phyloP scores from a whole-genome alignment of 2,113 vertebrate species.

The Xenotilapia leptura region DNA sequence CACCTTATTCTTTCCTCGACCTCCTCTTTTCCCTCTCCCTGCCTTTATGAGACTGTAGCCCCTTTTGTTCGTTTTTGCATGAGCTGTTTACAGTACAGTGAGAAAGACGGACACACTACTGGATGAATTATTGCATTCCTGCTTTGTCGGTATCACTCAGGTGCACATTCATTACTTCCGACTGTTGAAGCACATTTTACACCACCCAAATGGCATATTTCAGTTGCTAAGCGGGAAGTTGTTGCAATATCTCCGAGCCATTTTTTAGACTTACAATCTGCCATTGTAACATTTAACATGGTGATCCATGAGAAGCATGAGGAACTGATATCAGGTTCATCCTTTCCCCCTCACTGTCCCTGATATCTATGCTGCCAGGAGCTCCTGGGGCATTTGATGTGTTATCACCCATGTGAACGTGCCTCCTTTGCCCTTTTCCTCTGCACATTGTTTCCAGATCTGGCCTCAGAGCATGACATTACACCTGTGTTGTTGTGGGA shows the following conservation, averaged over 20 bases:
- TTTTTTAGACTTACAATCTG: constrained; percentile 21
- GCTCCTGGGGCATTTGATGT: constrained; percentile 29
- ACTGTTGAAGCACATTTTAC: not conserved
- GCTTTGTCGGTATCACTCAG: constrained; percentile 14
- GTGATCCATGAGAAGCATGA: constrained; percentile 61
- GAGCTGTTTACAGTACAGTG: constrained; percentile 22
- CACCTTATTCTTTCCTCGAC: not conserved
- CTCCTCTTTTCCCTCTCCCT: constrained; percentile 4
- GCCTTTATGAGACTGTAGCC: constrained; percentile 13
- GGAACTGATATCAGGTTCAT: constrained; percentile 55
- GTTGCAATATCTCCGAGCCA: not conserved
- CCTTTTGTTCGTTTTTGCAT: constrained; percentile 48
- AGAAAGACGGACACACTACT: constrained; percentile 32
- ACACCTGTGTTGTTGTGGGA: constrained; percentile 24
- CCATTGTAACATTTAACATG: constrained; percentile 57
- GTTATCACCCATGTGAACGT: constrained; percentile 1
- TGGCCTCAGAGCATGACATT: constrained; percentile 35
- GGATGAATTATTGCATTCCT: constrained; percentile 6
- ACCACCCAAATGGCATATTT: not conserved
- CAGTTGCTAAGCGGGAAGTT: not conserved
- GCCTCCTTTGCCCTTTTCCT: not conserved
- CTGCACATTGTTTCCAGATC: constrained; percentile 33
- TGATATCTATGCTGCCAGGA: constrained; percentile 48
- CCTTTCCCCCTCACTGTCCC: constrained; percentile 54
- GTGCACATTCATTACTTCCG: constrained; percentile 3